A percentile compares a stretch with the other conserved stretches of the same genome.
Conservation (phyloP, 2,888 invertebrate species). For the Andrena fulva region DNA sequence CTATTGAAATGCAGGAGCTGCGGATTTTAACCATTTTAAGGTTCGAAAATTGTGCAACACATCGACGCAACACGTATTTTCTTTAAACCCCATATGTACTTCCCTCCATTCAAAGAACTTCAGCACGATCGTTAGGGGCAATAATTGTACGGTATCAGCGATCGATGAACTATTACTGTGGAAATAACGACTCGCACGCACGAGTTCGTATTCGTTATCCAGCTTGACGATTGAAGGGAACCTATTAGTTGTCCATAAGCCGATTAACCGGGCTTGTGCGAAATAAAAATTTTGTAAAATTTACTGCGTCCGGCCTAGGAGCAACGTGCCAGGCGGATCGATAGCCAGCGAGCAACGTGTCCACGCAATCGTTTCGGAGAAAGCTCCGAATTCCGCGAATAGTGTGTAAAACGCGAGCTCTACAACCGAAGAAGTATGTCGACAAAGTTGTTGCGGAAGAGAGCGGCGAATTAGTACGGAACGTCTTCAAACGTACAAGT, state of each 20-base stretch:
- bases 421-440: background rate
- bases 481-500: conserved; percentile 52
- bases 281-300: conserved; percentile 48
- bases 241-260: conserved; percentile 48
- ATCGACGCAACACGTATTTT: background rate
- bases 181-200: conserved; percentile 26
- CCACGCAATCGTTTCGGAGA: conserved; percentile 16
- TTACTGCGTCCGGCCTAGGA: conserved; percentile 31
- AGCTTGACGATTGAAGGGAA: conserved; percentile 5
- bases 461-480: conserved; percentile 44
- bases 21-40: too few species aligned
- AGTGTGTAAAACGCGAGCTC: background rate
- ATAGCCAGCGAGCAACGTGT: conserved; percentile 30
- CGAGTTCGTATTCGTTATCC: conserved; percentile 23
- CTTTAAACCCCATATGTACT: background rate
- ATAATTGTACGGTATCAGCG: conserved; percentile 31
- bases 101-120: background rate
- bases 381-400: background rate
- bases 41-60: too few species aligned
- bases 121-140: conserved; percentile 19
- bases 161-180: conserved; percentile 28
- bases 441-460: conserved; percentile 22
- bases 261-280: conserved; percentile 21
- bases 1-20: too few species aligned
- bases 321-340: conserved; percentile 49